Evolutionary conservation across 1,140 invertebrate species (phyloP), one percentile per base, ranked within the genome.

Genomic region (Ostrea edulis): DNA sequence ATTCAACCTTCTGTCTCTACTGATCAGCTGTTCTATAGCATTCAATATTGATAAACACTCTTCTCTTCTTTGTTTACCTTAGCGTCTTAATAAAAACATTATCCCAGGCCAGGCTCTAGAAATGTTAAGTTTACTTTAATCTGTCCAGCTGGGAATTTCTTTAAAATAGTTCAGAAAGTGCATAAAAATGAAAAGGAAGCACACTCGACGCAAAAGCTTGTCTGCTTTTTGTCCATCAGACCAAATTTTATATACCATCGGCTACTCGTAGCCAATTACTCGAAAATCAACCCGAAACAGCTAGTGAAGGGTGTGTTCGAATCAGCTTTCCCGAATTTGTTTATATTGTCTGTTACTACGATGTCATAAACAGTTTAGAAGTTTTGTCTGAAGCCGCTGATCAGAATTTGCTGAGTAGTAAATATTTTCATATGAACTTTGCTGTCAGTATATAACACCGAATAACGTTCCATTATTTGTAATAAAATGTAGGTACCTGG

Each of bases 41-140:
- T 29, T 77, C 68, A 77, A 77, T 77, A 77, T 77, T 77, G 68
- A 77, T 77, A 77, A 77, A 77, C 25, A 77, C 4, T 77, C 25
- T 14, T 9, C 11, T 77, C 68, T 12, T 77, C 25, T 77, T 12
- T 77, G 68, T 77, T 77, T 77, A 77, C 68, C 17, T 77, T 29
- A 35, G 68, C 68, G 25, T 77, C 68, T 77, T 77, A 77, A 77
- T 77, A 77, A 77, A 77, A 68, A 17, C 9, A 25, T 77, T 77
- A 77, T 29, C 25, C 68, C 68, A 25, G 68, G 68, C 35, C 68
- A 35, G 14, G 25, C 25, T 35, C 29, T 25, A 29, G 35, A 35
- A 25, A 77, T 77, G 29, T 35, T 77, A 29, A 58, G 55, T 62
- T 62, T 62, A 62, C 55, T 20, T 62, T 20, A 55, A 62, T 25